Conservation (phyloP, 2,113 vertebrate genomes). For the Chionodraco myersi region DNA sequence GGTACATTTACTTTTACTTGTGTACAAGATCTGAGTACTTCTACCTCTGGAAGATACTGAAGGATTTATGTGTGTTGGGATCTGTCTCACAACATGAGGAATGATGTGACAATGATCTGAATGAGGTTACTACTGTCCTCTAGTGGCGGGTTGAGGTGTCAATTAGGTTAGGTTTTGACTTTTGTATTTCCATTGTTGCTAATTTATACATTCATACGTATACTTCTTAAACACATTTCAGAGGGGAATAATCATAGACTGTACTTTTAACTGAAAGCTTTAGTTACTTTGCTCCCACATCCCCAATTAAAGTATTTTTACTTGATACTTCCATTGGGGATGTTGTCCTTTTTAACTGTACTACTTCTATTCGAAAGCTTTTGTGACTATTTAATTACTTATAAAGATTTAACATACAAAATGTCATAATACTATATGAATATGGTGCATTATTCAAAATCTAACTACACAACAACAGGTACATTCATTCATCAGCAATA, state of each 20-base stretch:
- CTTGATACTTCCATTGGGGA: too few species aligned
- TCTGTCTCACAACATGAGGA: not conserved
- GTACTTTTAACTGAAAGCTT: too few species aligned
- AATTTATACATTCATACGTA: not conserved
- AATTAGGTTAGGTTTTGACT: not conserved
- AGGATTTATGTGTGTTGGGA: not conserved
- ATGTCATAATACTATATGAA: too few species aligned
- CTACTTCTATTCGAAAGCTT: not conserved
- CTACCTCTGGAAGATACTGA: not conserved
- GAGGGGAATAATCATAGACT: too few species aligned
- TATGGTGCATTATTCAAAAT: not conserved
- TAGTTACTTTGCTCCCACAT: too few species aligned
- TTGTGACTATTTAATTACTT: not conserved
- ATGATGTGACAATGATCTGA: not conserved
- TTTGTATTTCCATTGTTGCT: not conserved
- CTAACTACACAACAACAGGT: not conserved
- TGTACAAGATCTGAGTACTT: too few species aligned
- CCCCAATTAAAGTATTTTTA: too few species aligned
- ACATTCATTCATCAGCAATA: not conserved
- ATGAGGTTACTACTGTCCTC: conserved; percentile 45
- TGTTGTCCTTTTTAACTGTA: not conserved
- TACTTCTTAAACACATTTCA: not conserved
- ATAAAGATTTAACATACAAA: not conserved
- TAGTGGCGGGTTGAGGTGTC: conserved; percentile 23
- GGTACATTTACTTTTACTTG: too few species aligned